Percentiles rank a stretch among this genome's conserved stretches.
These are phyloP conservation scores for Kuschelorhynchus macadamiae DNA, from an alignment of 2,888 invertebrate genomes.

Conservation along the genomic window DNA sequence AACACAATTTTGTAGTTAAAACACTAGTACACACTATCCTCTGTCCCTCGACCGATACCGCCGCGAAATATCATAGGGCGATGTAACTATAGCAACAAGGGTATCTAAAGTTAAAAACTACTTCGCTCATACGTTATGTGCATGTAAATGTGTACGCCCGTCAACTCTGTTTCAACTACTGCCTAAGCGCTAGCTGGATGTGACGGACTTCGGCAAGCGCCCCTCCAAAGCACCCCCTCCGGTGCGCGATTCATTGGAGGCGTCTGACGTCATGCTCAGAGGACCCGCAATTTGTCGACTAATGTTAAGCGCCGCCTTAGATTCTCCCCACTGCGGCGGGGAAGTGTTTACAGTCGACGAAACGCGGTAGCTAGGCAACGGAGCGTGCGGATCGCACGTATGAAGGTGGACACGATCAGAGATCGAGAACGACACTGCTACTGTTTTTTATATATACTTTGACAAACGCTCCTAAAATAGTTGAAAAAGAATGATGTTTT, in stretches of 20 bases:
- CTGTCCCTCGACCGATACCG: constrained; percentile 39
- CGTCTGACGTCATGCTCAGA: constrained; percentile 65
- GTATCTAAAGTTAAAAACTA: constrained; percentile 45
- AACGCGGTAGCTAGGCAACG: constrained; percentile 70
- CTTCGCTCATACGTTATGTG: constrained; percentile 74
- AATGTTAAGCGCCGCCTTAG: constrained; percentile 51
- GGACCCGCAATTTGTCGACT: constrained; percentile 63
- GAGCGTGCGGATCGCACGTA: constrained; percentile 65
- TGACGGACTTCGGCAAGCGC: constrained; percentile 48
- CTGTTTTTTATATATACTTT: constrained; percentile 21
- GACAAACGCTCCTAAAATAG: constrained; percentile 9
- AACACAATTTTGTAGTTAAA: constrained; percentile 6
- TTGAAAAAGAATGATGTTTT: too few relatives aligned
- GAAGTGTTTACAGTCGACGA: constrained; percentile 69
- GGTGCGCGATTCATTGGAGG: constrained; percentile 68
- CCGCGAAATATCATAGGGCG: constrained; percentile 53
- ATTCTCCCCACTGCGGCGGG: constrained; percentile 63
- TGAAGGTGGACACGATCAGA: constrained; percentile 50
- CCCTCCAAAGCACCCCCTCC: constrained; percentile 56
- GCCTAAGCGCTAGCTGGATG: constrained; percentile 67
- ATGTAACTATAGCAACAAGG: constrained; percentile 37
- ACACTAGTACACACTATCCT: constrained; percentile 21
- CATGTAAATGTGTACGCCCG: constrained; percentile 70
- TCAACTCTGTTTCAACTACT: constrained; percentile 74
- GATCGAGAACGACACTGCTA: constrained; percentile 36